A percentile compares a stretch with the other conserved stretches of the same genome.
Conservation (phyloP, 2,113 vertebrate species). For the Ameiurus melas region DNA sequence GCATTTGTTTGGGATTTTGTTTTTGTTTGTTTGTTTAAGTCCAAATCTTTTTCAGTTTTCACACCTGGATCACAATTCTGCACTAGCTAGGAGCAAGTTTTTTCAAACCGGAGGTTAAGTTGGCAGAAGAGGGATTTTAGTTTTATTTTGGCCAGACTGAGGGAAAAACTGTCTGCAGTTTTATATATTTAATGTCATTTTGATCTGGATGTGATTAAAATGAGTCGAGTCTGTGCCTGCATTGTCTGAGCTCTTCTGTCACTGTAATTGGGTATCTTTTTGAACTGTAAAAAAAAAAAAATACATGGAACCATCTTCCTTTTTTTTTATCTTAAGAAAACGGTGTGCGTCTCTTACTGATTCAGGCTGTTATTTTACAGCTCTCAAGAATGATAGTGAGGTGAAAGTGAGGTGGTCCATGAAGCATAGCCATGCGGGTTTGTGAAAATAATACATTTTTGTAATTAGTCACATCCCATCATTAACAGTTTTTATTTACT, state of each 20-base stretch:
- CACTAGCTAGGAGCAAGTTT: conserved; percentile 46
- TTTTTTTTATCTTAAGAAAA: conserved; percentile 24
- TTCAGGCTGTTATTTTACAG: not conserved
- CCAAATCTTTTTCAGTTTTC: conserved; percentile 44
- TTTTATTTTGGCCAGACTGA: conserved; percentile 41
- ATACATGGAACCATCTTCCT: conserved; percentile 45
- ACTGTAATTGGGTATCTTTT: conserved; percentile 20
- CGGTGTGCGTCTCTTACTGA: not conserved
- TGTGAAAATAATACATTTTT: not conserved
- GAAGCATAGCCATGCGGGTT: not conserved
- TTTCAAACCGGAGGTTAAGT: conserved; percentile 51
- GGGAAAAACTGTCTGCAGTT: conserved; percentile 55
- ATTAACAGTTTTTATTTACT: not conserved
- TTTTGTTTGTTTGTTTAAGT: not conserved
- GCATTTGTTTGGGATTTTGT: not conserved
- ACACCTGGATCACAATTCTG: conserved; percentile 40
- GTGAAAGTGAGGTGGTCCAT: not conserved
- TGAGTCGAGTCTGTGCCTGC: conserved; percentile 53
- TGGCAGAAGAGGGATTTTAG: conserved; percentile 12
- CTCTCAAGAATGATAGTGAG: not conserved
- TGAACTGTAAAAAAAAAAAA: conserved; percentile 33
- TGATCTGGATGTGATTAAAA: conserved; percentile 63
- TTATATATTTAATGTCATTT: conserved; percentile 69
- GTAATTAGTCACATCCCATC: not conserved
- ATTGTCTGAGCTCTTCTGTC: conserved; percentile 22